Evolutionary conservation across 2,888 invertebrate species (phyloP).

Genomic region (Sipha maydis): DNA sequence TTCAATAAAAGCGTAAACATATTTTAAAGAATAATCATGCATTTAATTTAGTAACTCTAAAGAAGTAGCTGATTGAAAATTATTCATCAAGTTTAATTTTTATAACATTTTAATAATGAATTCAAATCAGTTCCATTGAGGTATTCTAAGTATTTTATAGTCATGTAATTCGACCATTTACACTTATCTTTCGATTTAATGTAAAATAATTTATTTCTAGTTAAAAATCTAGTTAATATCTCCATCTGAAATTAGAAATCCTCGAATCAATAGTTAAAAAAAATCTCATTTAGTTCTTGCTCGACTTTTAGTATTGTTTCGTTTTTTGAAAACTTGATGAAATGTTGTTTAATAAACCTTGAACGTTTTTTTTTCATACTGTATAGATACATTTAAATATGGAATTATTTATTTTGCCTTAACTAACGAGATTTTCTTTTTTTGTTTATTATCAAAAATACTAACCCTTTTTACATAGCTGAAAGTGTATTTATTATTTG

Average conservation of each 20-base stretch:
- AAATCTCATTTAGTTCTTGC: background rate
- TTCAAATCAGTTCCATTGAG: no score
- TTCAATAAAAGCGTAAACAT: no score
- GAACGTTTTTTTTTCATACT: background rate
- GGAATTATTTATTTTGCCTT: background rate
- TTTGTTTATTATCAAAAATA: background rate
- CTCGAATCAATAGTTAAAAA: background rate
- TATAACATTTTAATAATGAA: no score
- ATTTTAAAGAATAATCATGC: no score
- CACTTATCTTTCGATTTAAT: constrained; percentile 1
- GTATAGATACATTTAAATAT: background rate
- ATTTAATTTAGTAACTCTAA: no score
- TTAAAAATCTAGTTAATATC: constrained; percentile 14
- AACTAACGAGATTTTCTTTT: background rate
- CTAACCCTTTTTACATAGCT: no score
- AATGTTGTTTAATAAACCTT: background rate
- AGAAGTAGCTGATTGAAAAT: no score
- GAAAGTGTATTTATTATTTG: no score
- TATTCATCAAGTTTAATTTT: no score
- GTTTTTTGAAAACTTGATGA: no score
- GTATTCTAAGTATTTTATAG: no score
- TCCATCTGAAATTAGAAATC: background rate
- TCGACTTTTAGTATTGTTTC: no score
- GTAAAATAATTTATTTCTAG: constrained; percentile 2
- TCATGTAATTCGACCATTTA: background rate